A percentile compares a stretch with the other conserved stretches of the same genome.
Evolutionary conservation across 2,888 invertebrate species (phyloP).

Genomic region (Patella depressa): DNA sequence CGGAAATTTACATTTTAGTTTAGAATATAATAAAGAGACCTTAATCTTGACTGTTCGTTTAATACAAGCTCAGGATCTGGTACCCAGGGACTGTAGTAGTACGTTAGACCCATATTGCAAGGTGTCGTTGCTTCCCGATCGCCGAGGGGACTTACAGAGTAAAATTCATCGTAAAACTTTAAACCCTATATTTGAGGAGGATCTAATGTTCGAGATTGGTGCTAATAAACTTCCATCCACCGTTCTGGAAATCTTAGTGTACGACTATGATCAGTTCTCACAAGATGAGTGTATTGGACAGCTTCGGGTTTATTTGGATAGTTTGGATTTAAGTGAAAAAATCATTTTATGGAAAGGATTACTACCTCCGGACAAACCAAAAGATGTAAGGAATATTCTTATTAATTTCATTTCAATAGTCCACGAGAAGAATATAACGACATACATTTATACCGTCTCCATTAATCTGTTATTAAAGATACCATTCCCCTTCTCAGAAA

Average conservation of each 20-base stretch:
- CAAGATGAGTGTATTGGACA: slow-evolving; percentile 79
- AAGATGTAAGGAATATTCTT: slow-evolving; percentile 40
- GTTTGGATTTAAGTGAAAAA: slow-evolving; percentile 76
- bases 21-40: slow-evolving; percentile 78
- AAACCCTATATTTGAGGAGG: slow-evolving; percentile 80
- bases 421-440: no score
- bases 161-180: slow-evolving; percentile 78
- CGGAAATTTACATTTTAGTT: slow-evolving; percentile 78
- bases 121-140: slow-evolving; percentile 93
- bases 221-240: slow-evolving; percentile 72
- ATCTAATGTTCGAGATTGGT: slow-evolving; percentile 78
- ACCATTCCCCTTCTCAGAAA: no score
- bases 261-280: slow-evolving; percentile 78
- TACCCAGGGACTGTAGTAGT: slow-evolving; percentile 61
- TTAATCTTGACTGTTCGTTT: slow-evolving; percentile 78
- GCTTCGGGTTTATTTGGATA: slow-evolving; percentile 75
- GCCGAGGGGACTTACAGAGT: slow-evolving; percentile 56
- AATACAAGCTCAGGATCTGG: slow-evolving; percentile 76
- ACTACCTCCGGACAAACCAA: slow-evolving; percentile 51
- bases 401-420: no score
- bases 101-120: slow-evolving; percentile 78
- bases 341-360: slow-evolving; percentile 76
- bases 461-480: no score
- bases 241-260: slow-evolving; percentile 77
- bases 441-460: no score